Percentiles rank a stretch among this genome's conserved stretches.
Evolutionary conservation across 2,888 invertebrate genomes (phyloP).

Genomic region (Prosopocoilus inquinatus): DNA sequence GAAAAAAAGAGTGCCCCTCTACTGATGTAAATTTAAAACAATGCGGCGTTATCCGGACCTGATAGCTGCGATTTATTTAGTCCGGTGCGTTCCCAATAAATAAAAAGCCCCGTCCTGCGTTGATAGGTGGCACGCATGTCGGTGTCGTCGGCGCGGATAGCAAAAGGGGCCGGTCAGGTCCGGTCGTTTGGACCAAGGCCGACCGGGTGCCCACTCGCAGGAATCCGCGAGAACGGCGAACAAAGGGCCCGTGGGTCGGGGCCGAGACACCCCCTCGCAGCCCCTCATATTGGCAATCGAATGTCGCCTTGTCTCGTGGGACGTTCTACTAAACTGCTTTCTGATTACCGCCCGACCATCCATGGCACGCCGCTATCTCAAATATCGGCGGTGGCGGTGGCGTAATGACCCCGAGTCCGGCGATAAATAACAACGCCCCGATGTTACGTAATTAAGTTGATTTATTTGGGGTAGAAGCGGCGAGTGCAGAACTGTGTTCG

Average conservation of each 20-base stretch:
- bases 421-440: neutral
- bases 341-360: no score
- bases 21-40: no score
- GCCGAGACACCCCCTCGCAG: conserved; percentile 5
- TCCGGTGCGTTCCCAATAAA: neutral
- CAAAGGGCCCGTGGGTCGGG: conserved; percentile 34
- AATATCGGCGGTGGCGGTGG: neutral
- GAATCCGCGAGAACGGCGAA: conserved; percentile 25
- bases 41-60: no score
- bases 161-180: neutral
- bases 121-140: neutral
- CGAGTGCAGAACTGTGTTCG: no score
- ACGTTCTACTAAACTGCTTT: neutral
- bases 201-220: conserved; percentile 28
- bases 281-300: conserved; percentile 13
- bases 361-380: neutral
- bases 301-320: conserved; percentile 17
- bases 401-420: neutral
- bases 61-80: no score
- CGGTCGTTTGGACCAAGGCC: conserved; percentile 30
- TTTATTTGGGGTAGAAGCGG: no score
- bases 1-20: no score
- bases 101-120: neutral
- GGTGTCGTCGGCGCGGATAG: neutral
- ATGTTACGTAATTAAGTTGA: neutral